Evolutionary conservation across 2,888 invertebrate genomes (phyloP).

Genomic region (Camptogramma bilineatum): DNA sequence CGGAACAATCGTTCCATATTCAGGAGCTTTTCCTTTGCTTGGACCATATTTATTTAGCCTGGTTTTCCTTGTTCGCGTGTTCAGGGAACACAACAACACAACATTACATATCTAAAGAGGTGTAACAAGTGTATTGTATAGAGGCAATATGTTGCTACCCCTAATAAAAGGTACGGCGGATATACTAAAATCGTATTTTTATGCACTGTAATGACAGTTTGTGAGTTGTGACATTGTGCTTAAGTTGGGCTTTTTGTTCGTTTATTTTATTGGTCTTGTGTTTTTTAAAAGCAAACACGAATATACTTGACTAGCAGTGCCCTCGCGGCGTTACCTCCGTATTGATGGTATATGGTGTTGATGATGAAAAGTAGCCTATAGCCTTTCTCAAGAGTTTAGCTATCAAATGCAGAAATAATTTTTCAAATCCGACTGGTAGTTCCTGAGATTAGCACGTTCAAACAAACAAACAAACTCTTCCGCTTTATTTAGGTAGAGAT

Average conservation of each 20-base stretch:
- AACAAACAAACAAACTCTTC: too few species aligned
- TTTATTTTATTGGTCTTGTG: background rate
- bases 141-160: constrained; percentile 42
- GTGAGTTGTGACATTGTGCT: constrained; percentile 12
- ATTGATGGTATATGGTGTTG: too few species aligned
- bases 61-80: constrained; percentile 38
- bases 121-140: constrained; percentile 53
- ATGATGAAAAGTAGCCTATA: too few species aligned
- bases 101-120: background rate
- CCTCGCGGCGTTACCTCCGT: too few species aligned
- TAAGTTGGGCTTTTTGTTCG: background rate
- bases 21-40: constrained; percentile 16
- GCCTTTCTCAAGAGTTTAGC: background rate
- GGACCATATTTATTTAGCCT: constrained; percentile 34
- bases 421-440: too few species aligned
- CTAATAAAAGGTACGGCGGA: constrained; percentile 39
- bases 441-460: too few species aligned
- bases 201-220: constrained; percentile 40
- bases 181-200: constrained; percentile 50
- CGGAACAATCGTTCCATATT: constrained; percentile 21
- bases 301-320: too few species aligned
- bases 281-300: background rate
- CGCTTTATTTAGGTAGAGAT: too few species aligned
- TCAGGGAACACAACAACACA: constrained; percentile 19
- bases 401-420: too few species aligned